These are phyloP conservation scores for Halcyon smyrnensis DNA, from an alignment of 2,797 vertebrate species.

Conservation along the genomic window DNA sequence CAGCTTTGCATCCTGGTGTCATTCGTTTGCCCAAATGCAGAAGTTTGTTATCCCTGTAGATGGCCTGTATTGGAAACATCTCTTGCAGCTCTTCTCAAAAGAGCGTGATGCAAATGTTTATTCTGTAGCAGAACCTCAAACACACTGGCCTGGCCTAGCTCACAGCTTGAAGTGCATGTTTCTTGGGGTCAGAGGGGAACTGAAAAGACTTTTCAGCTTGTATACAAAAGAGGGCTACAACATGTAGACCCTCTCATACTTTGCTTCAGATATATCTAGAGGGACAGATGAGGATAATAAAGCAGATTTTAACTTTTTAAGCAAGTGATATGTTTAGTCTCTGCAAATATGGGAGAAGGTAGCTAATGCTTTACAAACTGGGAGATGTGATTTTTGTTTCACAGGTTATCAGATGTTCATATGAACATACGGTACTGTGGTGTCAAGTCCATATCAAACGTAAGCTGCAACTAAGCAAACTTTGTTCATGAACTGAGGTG, in stretches of 20 bases:
- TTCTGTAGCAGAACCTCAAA: conserved; percentile 98
- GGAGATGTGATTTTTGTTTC: conserved; percentile 68
- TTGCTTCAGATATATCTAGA: conserved; percentile 30
- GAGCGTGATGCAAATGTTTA: conserved; percentile 21
- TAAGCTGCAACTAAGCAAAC: conserved; percentile 66
- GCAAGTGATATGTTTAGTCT: conserved; percentile 34
- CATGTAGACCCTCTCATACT: background rate
- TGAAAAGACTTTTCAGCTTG: conserved; percentile 59
- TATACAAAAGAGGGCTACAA: conserved; percentile 40
- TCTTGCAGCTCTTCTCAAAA: background rate
- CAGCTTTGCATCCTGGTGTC: conserved; percentile 66
- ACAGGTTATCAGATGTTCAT: conserved; percentile 69
- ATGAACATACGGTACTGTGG: conserved; percentile 67
- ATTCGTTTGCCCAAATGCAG: background rate
- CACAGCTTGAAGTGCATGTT: conserved; percentile 95
- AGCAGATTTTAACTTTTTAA: conserved; percentile 41
- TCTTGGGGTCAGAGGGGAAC: conserved; percentile 71
- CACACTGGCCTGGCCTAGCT: conserved; percentile 90
- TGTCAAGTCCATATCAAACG: conserved; percentile 67
- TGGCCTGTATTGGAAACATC: background rate
- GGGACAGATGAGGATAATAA: background rate
- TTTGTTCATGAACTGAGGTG: conserved; percentile 62
- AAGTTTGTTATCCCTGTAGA: background rate
- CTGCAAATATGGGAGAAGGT: conserved; percentile 29
- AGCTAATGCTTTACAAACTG: conserved; percentile 66